Evolutionary conservation across 2,888 invertebrate genomes (phyloP).

Genomic region (Sympetrum striolatum): DNA sequence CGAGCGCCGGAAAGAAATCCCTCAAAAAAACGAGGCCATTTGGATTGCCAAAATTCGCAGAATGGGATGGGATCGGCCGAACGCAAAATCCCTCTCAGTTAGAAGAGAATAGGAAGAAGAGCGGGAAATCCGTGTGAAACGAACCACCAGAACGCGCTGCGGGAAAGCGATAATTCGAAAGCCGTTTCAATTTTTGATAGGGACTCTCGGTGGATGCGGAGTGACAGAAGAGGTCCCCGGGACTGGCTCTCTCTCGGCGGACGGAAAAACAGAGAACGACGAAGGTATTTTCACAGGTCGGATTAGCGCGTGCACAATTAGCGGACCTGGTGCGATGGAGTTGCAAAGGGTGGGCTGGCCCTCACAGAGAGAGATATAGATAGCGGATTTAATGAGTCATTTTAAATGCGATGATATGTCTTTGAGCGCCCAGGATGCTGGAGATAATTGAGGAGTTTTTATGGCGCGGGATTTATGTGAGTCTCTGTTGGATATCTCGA

Average conservation of each 20-base stretch:
- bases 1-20: too few relatives aligned
- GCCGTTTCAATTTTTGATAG: constrained; percentile 32
- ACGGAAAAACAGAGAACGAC: neutral
- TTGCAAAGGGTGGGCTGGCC: neutral
- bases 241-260: neutral
- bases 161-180: constrained; percentile 1
- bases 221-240: neutral
- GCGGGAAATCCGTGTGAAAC: neutral
- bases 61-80: neutral
- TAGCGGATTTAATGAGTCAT: neutral
- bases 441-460: neutral
- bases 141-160: neutral
- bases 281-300: neutral
- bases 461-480: neutral
- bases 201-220: neutral
- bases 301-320: neutral
- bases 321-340: neutral
- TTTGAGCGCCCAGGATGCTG: neutral
- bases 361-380: neutral
- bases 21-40: too few relatives aligned
- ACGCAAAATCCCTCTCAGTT: neutral
- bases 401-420: neutral
- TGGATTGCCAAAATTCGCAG: too few relatives aligned
- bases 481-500: neutral
- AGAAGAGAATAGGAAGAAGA: neutral